These are phyloP conservation scores for Ecliptopera silaceata DNA, from an alignment of 2,888 invertebrate genomes.

Conservation along the genomic window DNA sequence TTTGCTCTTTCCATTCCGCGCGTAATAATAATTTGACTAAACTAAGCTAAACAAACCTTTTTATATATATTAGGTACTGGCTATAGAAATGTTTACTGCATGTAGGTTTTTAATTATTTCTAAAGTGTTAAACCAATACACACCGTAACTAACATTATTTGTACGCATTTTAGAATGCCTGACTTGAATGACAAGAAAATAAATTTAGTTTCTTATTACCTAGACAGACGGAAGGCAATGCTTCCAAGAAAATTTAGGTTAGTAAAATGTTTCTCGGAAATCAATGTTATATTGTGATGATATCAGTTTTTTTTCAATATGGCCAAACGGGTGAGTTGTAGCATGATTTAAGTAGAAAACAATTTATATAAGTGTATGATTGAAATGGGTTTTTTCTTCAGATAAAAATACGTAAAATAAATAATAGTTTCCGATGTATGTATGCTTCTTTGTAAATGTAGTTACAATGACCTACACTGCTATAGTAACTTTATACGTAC, in stretches of 20 bases:
- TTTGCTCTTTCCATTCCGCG: no score
- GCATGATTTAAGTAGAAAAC: constrained; percentile 8
- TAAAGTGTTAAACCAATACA: constrained; percentile 5
- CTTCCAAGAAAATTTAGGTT: background rate
- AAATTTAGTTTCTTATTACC: constrained; percentile 4
- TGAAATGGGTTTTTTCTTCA: no score
- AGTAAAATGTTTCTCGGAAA: constrained; percentile 6
- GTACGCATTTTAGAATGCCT: constrained; percentile 10
- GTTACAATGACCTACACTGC: no score
- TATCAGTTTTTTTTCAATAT: constrained; percentile 17
- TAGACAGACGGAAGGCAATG: constrained; percentile 1
- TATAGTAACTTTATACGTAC: no score
- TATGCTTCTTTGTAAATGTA: no score
- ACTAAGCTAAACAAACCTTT: no score
- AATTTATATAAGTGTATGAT: no score
- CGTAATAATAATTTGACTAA: no score
- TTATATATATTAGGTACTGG: no score
- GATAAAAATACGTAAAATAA: no score
- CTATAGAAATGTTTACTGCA: background rate
- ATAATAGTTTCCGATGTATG: no score
- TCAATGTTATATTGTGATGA: background rate
- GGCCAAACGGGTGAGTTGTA: constrained; percentile 25
- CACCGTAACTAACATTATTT: constrained; percentile 17
- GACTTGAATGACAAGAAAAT: background rate
- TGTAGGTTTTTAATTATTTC: constrained; percentile 15